Evolutionary conservation across 2,797 vertebrate genomes (phyloP), one percentile per base, ranked within the genome.

Genomic region (Knipowitschia caucasica): DNA sequence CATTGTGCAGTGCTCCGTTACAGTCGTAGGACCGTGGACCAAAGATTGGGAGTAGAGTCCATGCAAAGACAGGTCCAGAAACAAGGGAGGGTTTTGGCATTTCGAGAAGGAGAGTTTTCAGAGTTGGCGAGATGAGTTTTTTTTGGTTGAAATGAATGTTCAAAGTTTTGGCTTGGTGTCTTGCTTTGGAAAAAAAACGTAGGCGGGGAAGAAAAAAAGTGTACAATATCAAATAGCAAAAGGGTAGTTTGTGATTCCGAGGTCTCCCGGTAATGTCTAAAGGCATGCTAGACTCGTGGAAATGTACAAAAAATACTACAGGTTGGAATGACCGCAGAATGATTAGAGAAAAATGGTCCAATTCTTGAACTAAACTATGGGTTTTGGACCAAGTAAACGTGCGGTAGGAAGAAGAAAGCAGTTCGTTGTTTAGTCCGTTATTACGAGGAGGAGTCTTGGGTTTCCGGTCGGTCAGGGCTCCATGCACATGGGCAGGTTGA

Each of bases 401-500:
- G 14, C 21, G 25, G 50, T 47, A 70, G 53, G 49, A 49, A 29
- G 56, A 47, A 42, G 33, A 21, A 51, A 52, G 40, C 21, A 55
- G 57, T 67, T 50, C 68, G 62, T 53, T 59, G 56, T 62, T 73
- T 83, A 79, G 78, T 81, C 83, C 74, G 67, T 69, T 71, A 42
- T 68, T 55, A 59, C 11, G n/a, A n/a, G n/a, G n/a, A n/a, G n/a
- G 24, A 54, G 68, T 72, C 77, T 61, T 72, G 77, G n/a, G n/a
- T n/a, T n/a, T n/a, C n/a, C n/a, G n/a, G n/a, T n/a, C 73, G 59
- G 68, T 71, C 67, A 85, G 0, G 71, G 66, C 69, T 94, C 93
- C 64, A 78, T 84, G 88, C 96, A 99, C 96, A 96, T 99, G 71
- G 96, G 96, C 74, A 98, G 84, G 91, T 99, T 99, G 90, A 99